These are phyloP conservation scores for Sparus aurata DNA, from an alignment of 2,797 vertebrate genomes.

Conservation along the genomic window DNA sequence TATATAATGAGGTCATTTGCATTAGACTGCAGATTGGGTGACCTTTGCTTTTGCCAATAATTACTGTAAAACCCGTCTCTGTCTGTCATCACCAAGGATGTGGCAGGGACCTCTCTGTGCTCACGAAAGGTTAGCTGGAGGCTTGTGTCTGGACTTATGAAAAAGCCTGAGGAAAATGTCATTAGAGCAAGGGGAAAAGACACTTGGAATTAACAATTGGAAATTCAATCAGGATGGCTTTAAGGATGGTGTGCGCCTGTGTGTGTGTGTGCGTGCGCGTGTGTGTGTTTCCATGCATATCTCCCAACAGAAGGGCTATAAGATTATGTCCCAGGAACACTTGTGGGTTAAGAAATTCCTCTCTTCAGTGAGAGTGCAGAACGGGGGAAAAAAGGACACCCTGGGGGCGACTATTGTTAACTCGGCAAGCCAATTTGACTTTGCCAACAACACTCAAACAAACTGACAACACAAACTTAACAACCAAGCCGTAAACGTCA, in stretches of 20 bases:
- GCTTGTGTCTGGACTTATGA: conserved; percentile 85
- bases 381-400: conserved; percentile 50
- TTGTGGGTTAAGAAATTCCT: conserved; percentile 39
- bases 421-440: conserved; percentile 62
- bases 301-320: conserved; percentile 22
- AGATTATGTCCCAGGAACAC: conserved; percentile 26
- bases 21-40: conserved; percentile 88
- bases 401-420: conserved; percentile 58
- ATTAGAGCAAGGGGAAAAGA: conserved; percentile 85
- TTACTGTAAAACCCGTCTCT: conserved; percentile 87
- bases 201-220: conserved; percentile 80
- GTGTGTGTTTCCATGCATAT: not conserved
- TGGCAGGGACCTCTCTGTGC: conserved; percentile 80
- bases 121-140: conserved; percentile 84
- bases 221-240: conserved; percentile 81
- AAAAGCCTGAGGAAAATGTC: conserved; percentile 87
- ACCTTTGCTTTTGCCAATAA: conserved; percentile 93
- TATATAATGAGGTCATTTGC: conserved; percentile 91
- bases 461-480: conserved; percentile 57
- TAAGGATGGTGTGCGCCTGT: conserved; percentile 48
- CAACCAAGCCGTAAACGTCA: conserved; percentile 44
- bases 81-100: conserved; percentile 80
- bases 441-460: conserved; percentile 51
- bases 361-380: conserved; percentile 29
- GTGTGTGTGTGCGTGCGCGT: conserved; percentile 5